Base-by-base conservation (phyloP, 2,113 vertebrate genomes). In the Merops nubicus region DNA sequence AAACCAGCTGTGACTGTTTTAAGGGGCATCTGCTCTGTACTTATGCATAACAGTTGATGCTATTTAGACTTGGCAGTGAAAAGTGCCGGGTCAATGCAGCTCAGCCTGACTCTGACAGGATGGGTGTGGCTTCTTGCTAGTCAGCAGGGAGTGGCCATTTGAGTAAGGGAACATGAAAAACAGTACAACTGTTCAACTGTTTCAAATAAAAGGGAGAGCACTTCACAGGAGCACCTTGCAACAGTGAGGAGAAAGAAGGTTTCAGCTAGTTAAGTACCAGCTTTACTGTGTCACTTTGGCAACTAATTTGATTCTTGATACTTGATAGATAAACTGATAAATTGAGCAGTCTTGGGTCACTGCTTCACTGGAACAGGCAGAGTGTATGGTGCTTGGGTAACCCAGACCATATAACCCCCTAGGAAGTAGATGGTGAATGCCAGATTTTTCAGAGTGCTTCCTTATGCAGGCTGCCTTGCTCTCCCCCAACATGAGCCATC, bases 1-100 rank as follows among this genome's bases (percentile, higher is more conserved):
- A 78, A 95, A 79, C 72, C 86, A 96, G 87, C 87, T 94, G 91
- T 78, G 80, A 67, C 59, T 85, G 31, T 85, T 91, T 79, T 57
- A 79, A 88, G 42, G 43, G 78, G 29, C 87, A 91, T 80, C 91
- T 97, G 87, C 60, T 95, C 70, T 64, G 28, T 60, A 40, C 38
- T 60, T 53, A 34, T 21, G 65, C 42, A 2, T 34, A 95, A 69
- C 42, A 76, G 81, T 38, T 79, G 57, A 79, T 38, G 29, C 38
- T 93, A 36, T 83, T 85, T 62, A 82, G 67, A 51, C 48, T 56
- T 65, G 75, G 57, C 72, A 57, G 50, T 51, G 18, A 9, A 8
- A 85, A 73, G 13, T 74, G 23, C 28, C 3, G 2, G 53, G 34
- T 82, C 51, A 79, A 4, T 9, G 9, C 75, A 48, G 48, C 62